Percentiles rank a stretch among this genome's conserved stretches.
phyloP scores from a whole-genome alignment of 2,888 invertebrate genomes.

The Luperina nickerlii region DNA sequence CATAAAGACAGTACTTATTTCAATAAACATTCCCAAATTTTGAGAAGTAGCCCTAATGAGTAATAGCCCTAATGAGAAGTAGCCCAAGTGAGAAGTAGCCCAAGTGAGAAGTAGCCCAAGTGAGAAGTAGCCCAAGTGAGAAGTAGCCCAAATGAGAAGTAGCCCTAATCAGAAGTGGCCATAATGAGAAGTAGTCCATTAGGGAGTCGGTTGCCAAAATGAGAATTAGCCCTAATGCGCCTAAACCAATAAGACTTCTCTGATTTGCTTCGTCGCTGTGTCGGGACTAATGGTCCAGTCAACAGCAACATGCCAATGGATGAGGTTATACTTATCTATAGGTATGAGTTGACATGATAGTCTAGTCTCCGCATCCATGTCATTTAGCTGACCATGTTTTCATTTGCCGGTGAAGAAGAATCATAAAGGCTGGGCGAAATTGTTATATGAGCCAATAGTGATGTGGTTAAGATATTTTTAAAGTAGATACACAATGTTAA shows the following conservation, averaged over 20 bases:
- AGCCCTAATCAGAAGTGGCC: too few relatives aligned
- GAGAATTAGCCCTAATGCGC: too few relatives aligned
- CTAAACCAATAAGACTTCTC: not conserved
- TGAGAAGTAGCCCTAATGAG: too few relatives aligned
- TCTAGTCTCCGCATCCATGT: not conserved
- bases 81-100: too few relatives aligned
- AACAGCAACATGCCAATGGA: conserved; percentile 5
- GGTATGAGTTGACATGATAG: not conserved
- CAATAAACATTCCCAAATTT: too few relatives aligned
- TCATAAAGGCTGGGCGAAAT: conserved; percentile 10
- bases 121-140: too few relatives aligned
- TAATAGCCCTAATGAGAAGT: too few relatives aligned
- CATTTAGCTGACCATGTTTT: not conserved
- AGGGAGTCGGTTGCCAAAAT: too few relatives aligned
- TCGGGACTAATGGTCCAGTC: not conserved
- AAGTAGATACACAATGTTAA: conserved; percentile 20
- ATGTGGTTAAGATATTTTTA: conserved; percentile 22
- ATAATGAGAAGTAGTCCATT: too few relatives aligned
- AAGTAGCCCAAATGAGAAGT: too few relatives aligned
- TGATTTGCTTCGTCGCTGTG: not conserved
- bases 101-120: too few relatives aligned
- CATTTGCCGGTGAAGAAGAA: conserved; percentile 2
- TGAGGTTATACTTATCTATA: not conserved
- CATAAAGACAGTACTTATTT: too few relatives aligned
- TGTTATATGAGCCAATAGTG: conserved; percentile 8